These are phyloP conservation scores for Drosophila neonasuta DNA, from an alignment of 2,888 invertebrate species.

Conservation along the genomic window DNA sequence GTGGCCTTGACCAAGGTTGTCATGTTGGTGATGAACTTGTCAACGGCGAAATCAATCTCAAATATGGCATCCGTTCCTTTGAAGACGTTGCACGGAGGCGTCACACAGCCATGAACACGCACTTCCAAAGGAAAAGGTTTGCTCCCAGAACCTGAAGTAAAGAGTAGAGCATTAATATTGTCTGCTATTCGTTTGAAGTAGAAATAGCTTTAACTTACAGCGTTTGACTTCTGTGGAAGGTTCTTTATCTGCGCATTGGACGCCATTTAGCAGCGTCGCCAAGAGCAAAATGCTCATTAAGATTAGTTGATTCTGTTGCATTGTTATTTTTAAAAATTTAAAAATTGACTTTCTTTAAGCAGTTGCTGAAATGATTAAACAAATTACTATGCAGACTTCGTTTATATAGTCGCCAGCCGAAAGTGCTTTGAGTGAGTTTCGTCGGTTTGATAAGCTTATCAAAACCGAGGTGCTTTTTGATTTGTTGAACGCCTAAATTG, in stretches of 20 bases:
- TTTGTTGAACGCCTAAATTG: slow-evolving; percentile 19
- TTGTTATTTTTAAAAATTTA: slow-evolving; percentile 25
- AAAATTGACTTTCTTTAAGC: slow-evolving; percentile 23
- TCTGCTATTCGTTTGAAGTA: too few relatives aligned
- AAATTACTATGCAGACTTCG: slow-evolving; percentile 16
- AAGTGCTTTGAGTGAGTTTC: slow-evolving; percentile 22
- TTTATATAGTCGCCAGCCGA: slow-evolving; percentile 44
- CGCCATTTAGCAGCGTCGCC: slow-evolving; percentile 4
- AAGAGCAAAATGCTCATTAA: slow-evolving; percentile 41
- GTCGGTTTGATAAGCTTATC: slow-evolving; percentile 36
- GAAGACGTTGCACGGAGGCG: slow-evolving; percentile 78
- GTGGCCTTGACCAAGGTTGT: slow-evolving; percentile 75
- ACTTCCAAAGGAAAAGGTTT: slow-evolving; percentile 77
- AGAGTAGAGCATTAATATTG: not conserved
- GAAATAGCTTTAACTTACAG: slow-evolving; percentile 68
- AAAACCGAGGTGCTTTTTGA: slow-evolving; percentile 22
- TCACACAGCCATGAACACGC: slow-evolving; percentile 70
- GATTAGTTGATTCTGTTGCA: slow-evolving; percentile 41
- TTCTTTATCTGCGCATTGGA: slow-evolving; percentile 25
- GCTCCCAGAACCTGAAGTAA: slow-evolving; percentile 57
- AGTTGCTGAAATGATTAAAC: slow-evolving; percentile 30
- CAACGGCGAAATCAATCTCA: slow-evolving; percentile 75
- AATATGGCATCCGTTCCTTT: slow-evolving; percentile 74
- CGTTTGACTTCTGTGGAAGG: slow-evolving; percentile 66
- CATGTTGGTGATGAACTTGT: slow-evolving; percentile 65